Evolutionary conservation across 2,113 vertebrate genomes (phyloP).

Genomic region (Pelobates fuscus): DNA sequence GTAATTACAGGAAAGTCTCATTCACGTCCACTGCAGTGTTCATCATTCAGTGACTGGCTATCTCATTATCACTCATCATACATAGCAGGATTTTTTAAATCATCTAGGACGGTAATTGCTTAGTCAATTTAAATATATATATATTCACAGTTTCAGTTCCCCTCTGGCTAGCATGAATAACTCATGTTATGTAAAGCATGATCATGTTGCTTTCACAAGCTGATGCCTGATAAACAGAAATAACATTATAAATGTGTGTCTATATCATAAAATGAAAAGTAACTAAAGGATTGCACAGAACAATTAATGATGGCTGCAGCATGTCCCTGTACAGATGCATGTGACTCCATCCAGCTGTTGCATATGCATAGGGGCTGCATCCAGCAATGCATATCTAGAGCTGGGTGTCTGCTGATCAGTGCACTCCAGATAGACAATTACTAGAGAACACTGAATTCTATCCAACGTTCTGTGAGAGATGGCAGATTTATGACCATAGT

Average conservation of each 20-base stretch:
- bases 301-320: slow-evolving; percentile 28
- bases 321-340: slow-evolving; percentile 1
- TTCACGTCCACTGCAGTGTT: slow-evolving; percentile 56
- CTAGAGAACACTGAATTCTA: neutral
- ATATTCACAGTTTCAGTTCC: too few relatives aligned
- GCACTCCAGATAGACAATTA: neutral
- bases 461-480: neutral
- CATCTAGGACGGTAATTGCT: too few relatives aligned
- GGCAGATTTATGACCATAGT: neutral
- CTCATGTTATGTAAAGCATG: too few relatives aligned
- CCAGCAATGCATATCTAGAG: neutral
- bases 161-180: too few relatives aligned
- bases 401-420: neutral
- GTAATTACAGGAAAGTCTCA: slow-evolving; percentile 63
- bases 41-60: slow-evolving; percentile 11
- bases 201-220: too few relatives aligned
- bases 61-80: slow-evolving; percentile 2
- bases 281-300: too few relatives aligned
- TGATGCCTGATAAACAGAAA: too few relatives aligned
- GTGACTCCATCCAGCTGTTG: slow-evolving; percentile 33
- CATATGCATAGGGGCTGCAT: slow-evolving; percentile 7
- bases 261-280: too few relatives aligned
- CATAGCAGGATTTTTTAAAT: neutral
- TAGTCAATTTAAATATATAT: neutral
- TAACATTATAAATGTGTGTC: too few relatives aligned